Percentiles rank a stretch among this genome's conserved stretches.
phyloP scores from a whole-genome alignment of 2,888 invertebrate species.

The Hydraecia micacea region DNA sequence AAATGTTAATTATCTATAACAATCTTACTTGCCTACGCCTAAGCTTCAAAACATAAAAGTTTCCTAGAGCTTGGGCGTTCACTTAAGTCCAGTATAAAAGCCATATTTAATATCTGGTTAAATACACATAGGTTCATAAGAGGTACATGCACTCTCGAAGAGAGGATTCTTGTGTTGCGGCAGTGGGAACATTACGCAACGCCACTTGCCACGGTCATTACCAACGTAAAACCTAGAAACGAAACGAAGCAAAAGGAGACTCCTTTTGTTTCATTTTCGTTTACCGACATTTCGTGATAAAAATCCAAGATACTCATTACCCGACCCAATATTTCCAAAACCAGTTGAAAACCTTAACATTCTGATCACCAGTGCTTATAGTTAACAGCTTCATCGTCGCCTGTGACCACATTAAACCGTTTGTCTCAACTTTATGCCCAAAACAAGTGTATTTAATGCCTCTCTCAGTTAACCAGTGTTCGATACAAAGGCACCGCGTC shows the following conservation, averaged over 20 bases:
- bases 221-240: not conserved
- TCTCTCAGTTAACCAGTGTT: constrained; percentile 54
- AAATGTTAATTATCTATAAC: too few relatives aligned
- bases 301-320: not conserved
- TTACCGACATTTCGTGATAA: not conserved
- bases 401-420: constrained; percentile 37
- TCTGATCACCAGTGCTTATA: constrained; percentile 24
- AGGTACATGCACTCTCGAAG: not conserved
- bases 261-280: not conserved
- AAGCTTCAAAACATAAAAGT: too few relatives aligned
- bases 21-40: too few relatives aligned
- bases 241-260: not conserved
- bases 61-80: too few relatives aligned
- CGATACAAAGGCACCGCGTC: constrained; percentile 64
- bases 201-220: not conserved
- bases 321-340: not conserved
- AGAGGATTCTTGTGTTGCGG: too few relatives aligned
- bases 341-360: constrained; percentile 22
- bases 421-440: constrained; percentile 47
- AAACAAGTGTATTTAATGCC: constrained; percentile 60
- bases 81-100: too few relatives aligned
- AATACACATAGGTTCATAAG: not conserved
- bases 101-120: not conserved
- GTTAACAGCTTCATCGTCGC: constrained; percentile 45
- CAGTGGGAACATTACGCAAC: too few relatives aligned